Conservation (phyloP, 2,888 invertebrate species). For the Drosophila testacea region DNA sequence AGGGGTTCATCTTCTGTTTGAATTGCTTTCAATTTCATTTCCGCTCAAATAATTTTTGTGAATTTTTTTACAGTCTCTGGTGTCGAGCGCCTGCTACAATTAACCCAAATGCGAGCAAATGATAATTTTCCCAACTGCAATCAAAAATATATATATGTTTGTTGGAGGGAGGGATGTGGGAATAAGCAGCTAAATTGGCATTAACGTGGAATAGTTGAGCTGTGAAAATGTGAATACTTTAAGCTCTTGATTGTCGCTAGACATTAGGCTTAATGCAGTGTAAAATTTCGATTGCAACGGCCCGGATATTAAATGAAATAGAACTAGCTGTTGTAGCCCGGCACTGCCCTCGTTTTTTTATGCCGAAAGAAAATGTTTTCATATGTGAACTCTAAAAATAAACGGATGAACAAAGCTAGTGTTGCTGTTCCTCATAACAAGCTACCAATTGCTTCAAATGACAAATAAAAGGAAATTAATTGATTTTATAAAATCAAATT, state of each 20-base stretch:
- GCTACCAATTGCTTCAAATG: too few relatives aligned
- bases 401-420: too few relatives aligned
- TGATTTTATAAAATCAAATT: too few relatives aligned
- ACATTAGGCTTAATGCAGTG: constrained; percentile 8
- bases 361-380: too few relatives aligned
- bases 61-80: constrained; percentile 6
- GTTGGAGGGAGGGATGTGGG: background rate
- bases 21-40: constrained; percentile 58
- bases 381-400: too few relatives aligned
- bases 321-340: background rate
- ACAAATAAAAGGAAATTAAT: too few relatives aligned
- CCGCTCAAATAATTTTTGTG: constrained; percentile 62
- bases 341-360: background rate
- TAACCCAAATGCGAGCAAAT: constrained; percentile 54
- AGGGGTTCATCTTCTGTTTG: constrained; percentile 43
- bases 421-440: too few relatives aligned
- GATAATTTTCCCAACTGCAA: constrained; percentile 18
- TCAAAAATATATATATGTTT: background rate
- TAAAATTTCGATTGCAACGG: constrained; percentile 16
- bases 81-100: constrained; percentile 50
- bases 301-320: constrained; percentile 4
- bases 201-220: constrained; percentile 23
- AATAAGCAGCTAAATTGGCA: constrained; percentile 12
- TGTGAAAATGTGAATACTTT: constrained; percentile 23
- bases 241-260: constrained; percentile 3